A percentile compares a stretch with the other conserved stretches of the same genome.
Evolutionary conservation across 2,888 invertebrate species (phyloP).

Genomic region (Hypomecis atomaria): DNA sequence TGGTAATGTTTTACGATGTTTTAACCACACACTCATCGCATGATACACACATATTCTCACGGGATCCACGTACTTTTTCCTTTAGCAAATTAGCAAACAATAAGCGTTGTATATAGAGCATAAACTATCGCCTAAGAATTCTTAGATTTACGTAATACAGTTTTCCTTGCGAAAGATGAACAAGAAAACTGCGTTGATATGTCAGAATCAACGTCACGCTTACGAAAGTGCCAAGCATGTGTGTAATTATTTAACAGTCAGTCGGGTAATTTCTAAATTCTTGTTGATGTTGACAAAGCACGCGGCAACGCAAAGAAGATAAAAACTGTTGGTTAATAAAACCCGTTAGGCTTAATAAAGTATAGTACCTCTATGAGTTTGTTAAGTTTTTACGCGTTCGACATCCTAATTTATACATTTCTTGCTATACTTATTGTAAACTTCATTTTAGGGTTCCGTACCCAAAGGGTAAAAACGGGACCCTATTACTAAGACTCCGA

Average conservation of each 20-base stretch:
- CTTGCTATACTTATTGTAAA: too few species aligned
- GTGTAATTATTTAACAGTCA: conserved; percentile 41
- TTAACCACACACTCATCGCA: conserved; percentile 21
- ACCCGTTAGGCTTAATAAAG: too few species aligned
- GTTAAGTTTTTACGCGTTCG: too few species aligned
- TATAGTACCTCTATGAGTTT: too few species aligned
- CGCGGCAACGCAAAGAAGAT: too few species aligned
- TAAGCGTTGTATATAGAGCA: conserved; percentile 63
- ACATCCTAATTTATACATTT: too few species aligned
- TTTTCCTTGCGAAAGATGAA: conserved; percentile 52
- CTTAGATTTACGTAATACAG: conserved; percentile 53
- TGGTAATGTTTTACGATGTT: conserved; percentile 3
- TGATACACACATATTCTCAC: conserved; percentile 49
- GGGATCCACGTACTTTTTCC: conserved; percentile 46
- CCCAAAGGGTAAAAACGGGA: too few species aligned
- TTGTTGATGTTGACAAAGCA: neutral
- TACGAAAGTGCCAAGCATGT: conserved; percentile 38
- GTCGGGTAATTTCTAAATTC: conserved; percentile 40
- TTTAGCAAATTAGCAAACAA: conserved; percentile 52
- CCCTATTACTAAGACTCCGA: too few species aligned
- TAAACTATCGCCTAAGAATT: conserved; percentile 49
- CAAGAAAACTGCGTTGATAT: conserved; percentile 45
- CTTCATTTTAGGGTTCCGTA: too few species aligned
- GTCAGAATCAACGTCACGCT: conserved; percentile 46
- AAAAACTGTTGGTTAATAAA: too few species aligned